Evolutionary conservation across 2,113 vertebrate species (phyloP).

Genomic region (Sisor rabdophorus): DNA sequence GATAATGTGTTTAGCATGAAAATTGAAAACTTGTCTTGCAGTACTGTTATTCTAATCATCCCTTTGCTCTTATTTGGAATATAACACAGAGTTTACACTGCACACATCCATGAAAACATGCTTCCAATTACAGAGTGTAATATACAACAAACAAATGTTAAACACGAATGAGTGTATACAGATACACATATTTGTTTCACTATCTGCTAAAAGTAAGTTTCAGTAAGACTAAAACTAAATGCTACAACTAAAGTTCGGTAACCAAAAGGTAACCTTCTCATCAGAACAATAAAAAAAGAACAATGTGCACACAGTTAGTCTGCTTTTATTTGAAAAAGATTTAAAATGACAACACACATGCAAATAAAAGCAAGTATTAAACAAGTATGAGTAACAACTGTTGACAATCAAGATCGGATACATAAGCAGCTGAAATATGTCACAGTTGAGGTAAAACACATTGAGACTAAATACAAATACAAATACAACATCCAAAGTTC

Average conservation of each 20-base stretch:
- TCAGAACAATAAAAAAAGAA: no score
- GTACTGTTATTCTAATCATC: background rate
- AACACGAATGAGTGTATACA: conserved; percentile 4
- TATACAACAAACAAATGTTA: conserved; percentile 44
- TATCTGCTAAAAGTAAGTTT: background rate
- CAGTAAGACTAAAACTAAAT: background rate
- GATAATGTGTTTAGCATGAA: background rate
- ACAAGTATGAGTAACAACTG: no score
- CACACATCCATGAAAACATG: conserved; percentile 40
- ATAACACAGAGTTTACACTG: conserved; percentile 47
- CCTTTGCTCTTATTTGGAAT: conserved; percentile 7
- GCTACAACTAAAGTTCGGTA: background rate
- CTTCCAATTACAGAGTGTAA: conserved; percentile 42
- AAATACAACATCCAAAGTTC: no score
- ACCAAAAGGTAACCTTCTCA: background rate
- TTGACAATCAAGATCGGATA: no score
- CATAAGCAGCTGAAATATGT: no score
- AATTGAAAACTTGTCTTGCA: background rate
- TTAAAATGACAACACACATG: background rate
- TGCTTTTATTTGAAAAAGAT: background rate
- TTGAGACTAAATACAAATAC: no score
- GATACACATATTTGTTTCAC: background rate
- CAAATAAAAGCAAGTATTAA: no score
- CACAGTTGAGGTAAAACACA: no score
- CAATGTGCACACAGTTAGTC: no score